Base-by-base conservation (phyloP, 2,888 invertebrate species). In the Epinotia nisella region DNA sequence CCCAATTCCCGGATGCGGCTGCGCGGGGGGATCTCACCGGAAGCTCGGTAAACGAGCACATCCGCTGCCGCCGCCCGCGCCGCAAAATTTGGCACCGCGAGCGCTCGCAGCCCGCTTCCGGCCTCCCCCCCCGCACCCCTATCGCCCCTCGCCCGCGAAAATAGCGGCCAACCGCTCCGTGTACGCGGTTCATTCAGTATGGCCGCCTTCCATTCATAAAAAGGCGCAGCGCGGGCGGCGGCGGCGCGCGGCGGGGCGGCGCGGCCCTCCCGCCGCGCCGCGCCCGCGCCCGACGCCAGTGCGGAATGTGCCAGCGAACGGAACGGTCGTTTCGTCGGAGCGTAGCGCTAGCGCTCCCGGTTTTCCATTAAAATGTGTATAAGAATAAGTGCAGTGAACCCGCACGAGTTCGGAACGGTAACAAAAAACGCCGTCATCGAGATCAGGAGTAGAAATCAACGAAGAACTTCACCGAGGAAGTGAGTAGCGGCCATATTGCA, bases 201-300 rank as follows among this genome's bases (percentile, higher is more conserved):
- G 95, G 95, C 95, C 94, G 95, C 95, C 95, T 94, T 94, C 95
- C 95, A 95, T 95, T 95, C 95, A 95, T 95, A 95, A 95, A 95
- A 95, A 95, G 94, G 94, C 94, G 91, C 90, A 90, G 92, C 87
- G 90, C 87, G 87, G 91, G 88, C 84, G 88, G 90, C 81, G 85
- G 86, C 90, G 84, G 82, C 84, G 90, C 84, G 93, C 91, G 92
- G 91, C 89, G 93, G 91, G 94, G 91, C 90, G 86, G 90, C 84
- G 86, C 88, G 86, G 88, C 88, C 90, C 94, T 88, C 90, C 91
- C 90, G 89, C 91, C 91, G 85, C 85, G 91, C 92, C 92, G 90
- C 92, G 83, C 90, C 88, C 88, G 89, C 90, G 83, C 86, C 90
- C 91, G 91, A 90, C 92, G 92, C 91, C 94, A 93, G 93, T 94